Percentiles rank a stretch among this genome's conserved stretches.
These are phyloP conservation scores for Rhabdophis nuchalis DNA, from an alignment of 2,797 vertebrate species.

Conservation along the genomic window DNA sequence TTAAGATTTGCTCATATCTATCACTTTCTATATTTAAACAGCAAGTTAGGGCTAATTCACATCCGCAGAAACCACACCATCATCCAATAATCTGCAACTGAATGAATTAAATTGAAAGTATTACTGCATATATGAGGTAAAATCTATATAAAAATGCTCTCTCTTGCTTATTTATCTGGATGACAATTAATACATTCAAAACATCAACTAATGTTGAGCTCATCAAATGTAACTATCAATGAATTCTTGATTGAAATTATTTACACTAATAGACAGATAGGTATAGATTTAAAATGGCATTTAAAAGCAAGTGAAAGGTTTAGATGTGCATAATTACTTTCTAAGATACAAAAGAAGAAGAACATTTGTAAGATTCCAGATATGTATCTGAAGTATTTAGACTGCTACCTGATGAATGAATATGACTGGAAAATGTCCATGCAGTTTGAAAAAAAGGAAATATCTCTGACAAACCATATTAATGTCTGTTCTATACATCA, in stretches of 20 bases:
- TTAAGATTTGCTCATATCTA: slow-evolving; percentile 13
- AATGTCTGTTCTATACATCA: background rate
- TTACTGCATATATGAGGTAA: background rate
- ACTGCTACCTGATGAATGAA: background rate
- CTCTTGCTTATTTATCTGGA: background rate
- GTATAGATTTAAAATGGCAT: background rate
- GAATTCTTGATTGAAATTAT: background rate
- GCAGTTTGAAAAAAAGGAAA: background rate
- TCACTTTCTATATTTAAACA: slow-evolving; percentile 24
- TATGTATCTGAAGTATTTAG: background rate
- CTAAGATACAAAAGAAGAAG: background rate
- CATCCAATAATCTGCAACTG: background rate
- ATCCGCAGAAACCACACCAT: background rate
- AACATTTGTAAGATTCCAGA: background rate
- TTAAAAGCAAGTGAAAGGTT: background rate
- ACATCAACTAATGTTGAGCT: background rate
- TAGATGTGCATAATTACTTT: background rate
- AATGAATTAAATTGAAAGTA: background rate
- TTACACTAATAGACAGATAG: background rate
- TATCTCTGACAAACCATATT: background rate
- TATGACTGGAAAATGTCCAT: background rate
- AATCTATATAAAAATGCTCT: background rate
- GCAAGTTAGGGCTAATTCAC: slow-evolving; percentile 7
- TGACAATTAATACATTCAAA: background rate
- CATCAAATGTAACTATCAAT: background rate